Evolutionary conservation across 2,113 vertebrate genomes (phyloP), one percentile per base, ranked within the genome.

Genomic region (Maccullochella peelii): DNA sequence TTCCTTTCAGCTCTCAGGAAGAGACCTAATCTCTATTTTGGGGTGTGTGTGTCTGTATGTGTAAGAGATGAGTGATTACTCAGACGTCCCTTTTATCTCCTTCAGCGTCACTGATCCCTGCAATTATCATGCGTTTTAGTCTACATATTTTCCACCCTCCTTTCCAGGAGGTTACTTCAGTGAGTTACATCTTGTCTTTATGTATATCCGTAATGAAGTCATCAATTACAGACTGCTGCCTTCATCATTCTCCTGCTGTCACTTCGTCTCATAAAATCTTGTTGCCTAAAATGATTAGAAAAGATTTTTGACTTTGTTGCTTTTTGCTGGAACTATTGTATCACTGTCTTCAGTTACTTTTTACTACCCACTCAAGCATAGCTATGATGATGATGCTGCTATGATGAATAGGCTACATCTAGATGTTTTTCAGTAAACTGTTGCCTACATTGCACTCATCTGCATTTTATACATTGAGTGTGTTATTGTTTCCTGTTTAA

Each of bases 1-100:
- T 91, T 92, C 65, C 27, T 74, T 75, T 83, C 23, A 47, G 73
- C 14, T 4, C 33, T 77, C 77, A 86, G 58, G 68, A 88, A 78
- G 54, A 81, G 50, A 40, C 62, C 36, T 77, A 58, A 70, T 79
- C 85, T 84, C 16, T 49, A 8, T 73, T 16, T 16, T 14, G 14
- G 38, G 2, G 49, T 52, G 18, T 20, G 18, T 47, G 18, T 72
- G 1, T 47, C 40, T 49, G 8, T 69, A 23, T 73, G 66, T 73
- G 62, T 67, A 71, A 84, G 49, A 68, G 63, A 66, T 62, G 40
- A 66, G 33, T 50, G 71, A 85, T 85, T 76, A 76, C 75, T 75
- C 83, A 79, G 75, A 57, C 30, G 2, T 55, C 66, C 63, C 69
- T 38, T 30, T 38, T 42, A 30, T 86, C 40, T 54, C 68, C 59